Percentiles rank a stretch among this genome's conserved stretches.
These are phyloP conservation scores for Syngnathus acus DNA, from an alignment of 2,797 vertebrate species.

Conservation along the genomic window DNA sequence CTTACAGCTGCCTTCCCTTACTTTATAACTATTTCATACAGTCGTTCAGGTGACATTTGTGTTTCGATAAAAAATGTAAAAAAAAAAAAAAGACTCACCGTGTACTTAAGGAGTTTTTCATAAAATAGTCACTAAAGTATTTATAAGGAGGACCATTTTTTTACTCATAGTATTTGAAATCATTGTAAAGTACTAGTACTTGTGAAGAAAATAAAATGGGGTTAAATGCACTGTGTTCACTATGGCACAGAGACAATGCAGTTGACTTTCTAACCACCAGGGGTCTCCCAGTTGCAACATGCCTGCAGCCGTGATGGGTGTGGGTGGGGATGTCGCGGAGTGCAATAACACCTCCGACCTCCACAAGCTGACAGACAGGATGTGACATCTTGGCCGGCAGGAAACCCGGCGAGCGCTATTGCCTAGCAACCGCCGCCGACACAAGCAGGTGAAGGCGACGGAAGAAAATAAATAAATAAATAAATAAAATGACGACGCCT, in stretches of 20 bases:
- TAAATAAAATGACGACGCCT: slow-evolving; percentile 15
- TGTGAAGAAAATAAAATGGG: too few species aligned
- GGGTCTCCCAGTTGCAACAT: slow-evolving; percentile 37
- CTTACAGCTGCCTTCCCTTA: too few species aligned
- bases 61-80: too few species aligned
- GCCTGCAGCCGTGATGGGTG: slow-evolving; percentile 26
- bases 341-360: slow-evolving; percentile 36
- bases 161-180: too few species aligned
- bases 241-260: neutral
- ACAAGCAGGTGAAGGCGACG: slow-evolving; percentile 32
- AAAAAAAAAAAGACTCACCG: too few species aligned
- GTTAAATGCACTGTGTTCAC: neutral
- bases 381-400: slow-evolving; percentile 57
- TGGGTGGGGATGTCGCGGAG: slow-evolving; percentile 21
- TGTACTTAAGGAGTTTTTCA: too few species aligned
- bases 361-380: slow-evolving; percentile 55
- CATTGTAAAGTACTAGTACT: too few species aligned
- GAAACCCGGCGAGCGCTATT: slow-evolving; percentile 45
- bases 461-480: neutral
- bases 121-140: too few species aligned
- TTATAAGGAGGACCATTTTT: too few species aligned
- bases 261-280: slow-evolving; percentile 47
- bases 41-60: too few species aligned
- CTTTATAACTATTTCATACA: too few species aligned
- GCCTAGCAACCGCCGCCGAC: slow-evolving; percentile 48